A percentile compares a stretch with the other conserved stretches of the same genome.
phyloP scores from a whole-genome alignment of 2,113 vertebrate genomes.

The Vulpes lagopus region DNA sequence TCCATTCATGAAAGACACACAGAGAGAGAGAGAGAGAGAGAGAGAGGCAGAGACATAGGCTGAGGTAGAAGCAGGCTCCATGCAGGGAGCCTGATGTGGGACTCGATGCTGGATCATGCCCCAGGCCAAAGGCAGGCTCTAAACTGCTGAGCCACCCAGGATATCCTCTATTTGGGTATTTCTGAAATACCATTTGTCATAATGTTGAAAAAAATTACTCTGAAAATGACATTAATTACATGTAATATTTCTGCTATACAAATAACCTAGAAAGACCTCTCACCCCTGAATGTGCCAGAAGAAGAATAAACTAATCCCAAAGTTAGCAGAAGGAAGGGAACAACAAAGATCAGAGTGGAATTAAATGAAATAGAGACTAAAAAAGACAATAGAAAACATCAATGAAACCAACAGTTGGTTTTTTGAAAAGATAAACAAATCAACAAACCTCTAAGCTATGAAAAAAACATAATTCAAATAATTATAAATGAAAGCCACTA shows the following conservation, averaged over 20 bases:
- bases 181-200: constrained; percentile 21
- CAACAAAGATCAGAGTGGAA: not conserved
- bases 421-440: not conserved
- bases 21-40: no score
- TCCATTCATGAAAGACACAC: no score
- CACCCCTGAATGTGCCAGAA: not conserved
- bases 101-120: no score
- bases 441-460: not conserved
- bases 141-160: no score
- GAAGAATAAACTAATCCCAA: not conserved
- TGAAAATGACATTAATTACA: constrained; percentile 16
- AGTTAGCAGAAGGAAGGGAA: not conserved
- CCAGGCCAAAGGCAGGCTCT: no score
- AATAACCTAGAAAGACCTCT: constrained; percentile 13
- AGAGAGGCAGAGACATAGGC: no score
- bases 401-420: not conserved
- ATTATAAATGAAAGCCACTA: not conserved
- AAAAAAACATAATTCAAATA: not conserved
- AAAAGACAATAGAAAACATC: not conserved
- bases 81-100: no score
- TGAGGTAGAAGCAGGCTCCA: no score
- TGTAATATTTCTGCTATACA: constrained; percentile 27
- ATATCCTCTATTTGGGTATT: not conserved
- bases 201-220: not conserved
- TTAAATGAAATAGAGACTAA: not conserved